Evolutionary conservation across 2,888 invertebrate species (phyloP).

Genomic region (Agonopterix arenella): DNA sequence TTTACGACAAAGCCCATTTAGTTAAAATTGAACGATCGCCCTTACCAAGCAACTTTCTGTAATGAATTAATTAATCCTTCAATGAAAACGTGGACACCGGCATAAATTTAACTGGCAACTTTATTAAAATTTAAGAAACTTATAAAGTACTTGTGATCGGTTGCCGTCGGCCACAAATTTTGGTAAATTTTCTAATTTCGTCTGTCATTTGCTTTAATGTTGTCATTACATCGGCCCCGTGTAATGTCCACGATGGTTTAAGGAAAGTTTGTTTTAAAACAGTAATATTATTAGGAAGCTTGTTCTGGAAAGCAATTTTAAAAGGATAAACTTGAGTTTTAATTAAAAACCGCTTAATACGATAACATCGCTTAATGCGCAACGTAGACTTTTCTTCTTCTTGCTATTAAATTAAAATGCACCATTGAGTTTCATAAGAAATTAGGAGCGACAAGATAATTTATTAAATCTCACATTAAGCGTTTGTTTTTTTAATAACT

Average conservation of each 20-base stretch:
- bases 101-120: slow-evolving; percentile 41
- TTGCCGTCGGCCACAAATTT: slow-evolving; percentile 38
- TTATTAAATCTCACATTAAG: too few species aligned
- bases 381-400: neutral
- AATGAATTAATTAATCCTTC: slow-evolving; percentile 50
- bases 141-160: slow-evolving; percentile 40
- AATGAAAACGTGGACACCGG: slow-evolving; percentile 32
- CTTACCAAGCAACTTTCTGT: slow-evolving; percentile 45
- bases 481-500: too few species aligned
- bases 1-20: slow-evolving; percentile 30
- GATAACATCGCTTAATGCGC: slow-evolving; percentile 1
- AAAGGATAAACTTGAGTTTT: slow-evolving; percentile 6
- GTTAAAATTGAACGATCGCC: slow-evolving; percentile 30
- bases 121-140: slow-evolving; percentile 44
- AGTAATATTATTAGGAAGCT: slow-evolving; percentile 8
- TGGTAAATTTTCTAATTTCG: slow-evolving; percentile 43
- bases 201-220: slow-evolving; percentile 49
- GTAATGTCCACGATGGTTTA: slow-evolving; percentile 21
- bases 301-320: slow-evolving; percentile 6
- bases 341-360: slow-evolving; percentile 5
- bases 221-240: slow-evolving; percentile 35
- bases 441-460: too few species aligned
- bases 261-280: slow-evolving; percentile 18
- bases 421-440: too few species aligned
- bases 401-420: too few species aligned